Base-by-base conservation (phyloP, 2,797 vertebrate species). In the Melanotaenia trifasciata region DNA sequence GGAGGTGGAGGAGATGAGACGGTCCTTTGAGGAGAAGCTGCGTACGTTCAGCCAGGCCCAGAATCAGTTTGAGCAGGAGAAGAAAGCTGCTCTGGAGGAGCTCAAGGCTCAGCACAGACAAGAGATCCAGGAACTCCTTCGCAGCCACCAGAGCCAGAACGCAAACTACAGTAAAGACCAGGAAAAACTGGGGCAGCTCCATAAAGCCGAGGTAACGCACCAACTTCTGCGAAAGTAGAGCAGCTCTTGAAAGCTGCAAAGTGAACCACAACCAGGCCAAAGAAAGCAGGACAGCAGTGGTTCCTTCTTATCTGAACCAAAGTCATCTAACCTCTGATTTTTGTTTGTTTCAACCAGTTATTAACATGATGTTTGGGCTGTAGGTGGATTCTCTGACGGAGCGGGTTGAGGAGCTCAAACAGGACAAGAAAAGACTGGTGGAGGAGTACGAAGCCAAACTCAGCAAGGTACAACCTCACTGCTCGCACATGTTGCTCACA, bases 1-100 rank as follows among this genome's bases (percentile, higher is more conserved):
- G 79, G 97, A 99, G 92, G 97, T 99, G 69, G 97, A 99, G 94
- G 98, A 99, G 87, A 98, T 99, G 89, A 94, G 97, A 13, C 96
- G 96, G 80, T 97, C 96, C 79, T 99, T 99, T 14, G 98, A 99
- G 85, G 98, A 99, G 64, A 96, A 96, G 84, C 92, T 99, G 65
- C 93, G 94, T 57, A 95, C 95, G 67, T 99, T 99, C 78, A 94
- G 95, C 80, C 95, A 96, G 78, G 91, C 97, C 45, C 97, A 99
- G 84, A 85, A 94, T 35, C 97, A 98, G 84, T 98, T 97, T 38
- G 97, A 98, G 87, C 97, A 97, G 87, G 97, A 99, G 91, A 99
- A 99, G 78, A 94, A 90, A 58, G 90, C 87, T 5, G 95, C 96
- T 0, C 89, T 98, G 72, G 98, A 98, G 90, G 97, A 98, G 65